Base-by-base conservation (phyloP, 1,140 invertebrate species). In the Pachypsylla venusta region DNA sequence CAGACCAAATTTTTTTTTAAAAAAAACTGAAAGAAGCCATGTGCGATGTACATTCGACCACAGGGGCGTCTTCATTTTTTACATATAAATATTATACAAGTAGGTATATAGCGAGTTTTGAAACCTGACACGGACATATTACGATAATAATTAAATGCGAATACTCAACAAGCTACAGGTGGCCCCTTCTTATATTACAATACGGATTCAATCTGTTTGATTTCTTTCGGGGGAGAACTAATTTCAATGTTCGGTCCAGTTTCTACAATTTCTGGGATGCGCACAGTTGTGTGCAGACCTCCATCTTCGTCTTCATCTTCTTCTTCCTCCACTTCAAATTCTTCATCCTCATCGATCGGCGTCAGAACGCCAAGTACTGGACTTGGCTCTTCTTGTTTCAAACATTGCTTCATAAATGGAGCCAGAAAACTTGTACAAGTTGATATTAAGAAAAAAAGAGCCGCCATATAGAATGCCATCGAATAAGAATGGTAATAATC, bases 391-490 rank as follows among this genome's bases (percentile, higher is more conserved):
- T 78, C 72, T 14, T 72, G 71, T 57, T 69, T 68, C 55, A 69
- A 72, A 63, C 74, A 84, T 35, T 62, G 61, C 69, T 83, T 83
- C 70, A 89, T 79, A 58, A 78, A 75, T 2, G 87, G 87, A 35
- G 92, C 85, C 61, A 89, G 75, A 66, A 94, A 89, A 64, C 87
- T 89, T 12, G 89, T 87, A 1, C 88, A 65, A 0, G 91, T 87
- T 14, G 90, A 84, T 2, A 93, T 70, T 3, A 85, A 77, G 71
- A 99, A 92, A 71, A 97, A 81, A 0, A 78, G 81, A 27, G 88
- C 92, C 28, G 93, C 93, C 74, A 95, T 84, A 68, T 82, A 93
- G 72, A 98, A 99, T 19, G 93, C 85, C 16, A 90, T 79, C 65
- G 83, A 81, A 67, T 94, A 98, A 62, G 81, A 83, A 59, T 82